Percentiles rank a stretch among this genome's conserved stretches.
These are phyloP conservation scores for Drosophila melanosoma DNA, from an alignment of 2,888 invertebrate genomes.

Conservation along the genomic window DNA sequence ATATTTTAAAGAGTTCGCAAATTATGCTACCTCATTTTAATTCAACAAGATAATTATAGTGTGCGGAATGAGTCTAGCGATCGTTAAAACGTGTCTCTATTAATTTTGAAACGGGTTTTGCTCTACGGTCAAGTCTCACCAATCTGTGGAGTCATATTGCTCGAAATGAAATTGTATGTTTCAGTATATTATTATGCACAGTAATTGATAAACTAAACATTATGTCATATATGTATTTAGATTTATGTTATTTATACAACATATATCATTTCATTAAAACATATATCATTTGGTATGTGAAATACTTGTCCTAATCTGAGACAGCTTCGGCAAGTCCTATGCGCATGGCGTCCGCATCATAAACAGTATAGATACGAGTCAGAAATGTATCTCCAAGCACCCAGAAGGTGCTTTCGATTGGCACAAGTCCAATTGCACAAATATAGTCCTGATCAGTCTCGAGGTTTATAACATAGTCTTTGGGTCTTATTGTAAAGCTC, in stretches of 20 bases:
- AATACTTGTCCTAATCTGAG: not conserved
- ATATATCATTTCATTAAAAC: too few relatives aligned
- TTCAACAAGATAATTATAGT: not conserved
- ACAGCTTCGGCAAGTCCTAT: conserved; percentile 55
- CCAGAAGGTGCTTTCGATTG: conserved; percentile 51
- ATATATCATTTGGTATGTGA: not conserved
- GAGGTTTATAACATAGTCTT: conserved; percentile 44
- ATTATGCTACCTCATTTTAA: not conserved
- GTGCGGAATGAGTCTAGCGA: not conserved
- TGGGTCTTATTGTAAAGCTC: conserved; percentile 27
- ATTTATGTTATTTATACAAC: too few relatives aligned
- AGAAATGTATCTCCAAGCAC: conserved; percentile 65
- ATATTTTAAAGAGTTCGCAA: not conserved
- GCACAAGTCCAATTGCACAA: conserved; percentile 44
- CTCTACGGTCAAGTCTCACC: not conserved
- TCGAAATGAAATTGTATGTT: not conserved
- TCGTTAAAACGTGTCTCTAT: not conserved
- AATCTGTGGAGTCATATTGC: not conserved
- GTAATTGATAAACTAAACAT: not conserved
- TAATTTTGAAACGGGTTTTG: not conserved
- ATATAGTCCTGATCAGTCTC: not conserved
- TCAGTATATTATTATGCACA: not conserved
- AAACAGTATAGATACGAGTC: conserved; percentile 60
- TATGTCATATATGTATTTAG: not conserved
- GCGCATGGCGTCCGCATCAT: conserved; percentile 38